phyloP scores from a whole-genome alignment of 2,113 vertebrate genomes.

The Pluvialis apricaria region DNA sequence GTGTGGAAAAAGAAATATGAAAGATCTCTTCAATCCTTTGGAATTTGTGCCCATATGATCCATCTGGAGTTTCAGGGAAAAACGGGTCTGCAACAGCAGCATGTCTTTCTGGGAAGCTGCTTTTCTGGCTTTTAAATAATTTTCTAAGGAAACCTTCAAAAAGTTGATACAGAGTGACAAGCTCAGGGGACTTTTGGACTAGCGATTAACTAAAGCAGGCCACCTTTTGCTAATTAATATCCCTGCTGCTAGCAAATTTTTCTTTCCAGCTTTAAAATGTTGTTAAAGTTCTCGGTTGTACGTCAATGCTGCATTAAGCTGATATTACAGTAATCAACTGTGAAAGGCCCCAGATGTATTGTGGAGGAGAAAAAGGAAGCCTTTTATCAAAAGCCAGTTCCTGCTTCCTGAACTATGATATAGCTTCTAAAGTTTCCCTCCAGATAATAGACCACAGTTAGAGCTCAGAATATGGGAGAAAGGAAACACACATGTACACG shows the following conservation, averaged over 20 bases:
- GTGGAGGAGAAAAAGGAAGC: slow-evolving; percentile 68
- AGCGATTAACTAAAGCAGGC: slow-evolving; percentile 36
- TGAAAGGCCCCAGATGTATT: slow-evolving; percentile 69
- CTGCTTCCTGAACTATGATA: slow-evolving; percentile 74
- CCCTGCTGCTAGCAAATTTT: slow-evolving; percentile 20
- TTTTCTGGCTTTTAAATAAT: not conserved
- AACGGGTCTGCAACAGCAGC: not conserved
- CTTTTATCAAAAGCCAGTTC: slow-evolving; percentile 78
- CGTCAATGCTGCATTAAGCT: slow-evolving; percentile 64
- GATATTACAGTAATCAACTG: slow-evolving; percentile 69
- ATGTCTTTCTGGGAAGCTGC: not conserved
- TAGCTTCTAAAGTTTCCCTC: slow-evolving; percentile 59
- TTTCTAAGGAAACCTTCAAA: not conserved
- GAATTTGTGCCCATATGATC: not conserved
- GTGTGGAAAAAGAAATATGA: not conserved
- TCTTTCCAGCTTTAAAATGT: slow-evolving; percentile 46
- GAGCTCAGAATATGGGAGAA: slow-evolving; percentile 20
- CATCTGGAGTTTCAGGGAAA: not conserved
- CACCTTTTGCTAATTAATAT: slow-evolving; percentile 57
- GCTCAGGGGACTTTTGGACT: slow-evolving; percentile 30
- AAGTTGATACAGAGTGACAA: not conserved
- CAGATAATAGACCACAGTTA: slow-evolving; percentile 38
- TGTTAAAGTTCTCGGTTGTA: slow-evolving; percentile 57
- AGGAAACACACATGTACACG: not conserved
- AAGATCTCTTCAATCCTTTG: not conserved